These are phyloP conservation scores for Rhopalosiphum maidis DNA, from an alignment of 1,140 invertebrate species.

Conservation along the genomic window DNA sequence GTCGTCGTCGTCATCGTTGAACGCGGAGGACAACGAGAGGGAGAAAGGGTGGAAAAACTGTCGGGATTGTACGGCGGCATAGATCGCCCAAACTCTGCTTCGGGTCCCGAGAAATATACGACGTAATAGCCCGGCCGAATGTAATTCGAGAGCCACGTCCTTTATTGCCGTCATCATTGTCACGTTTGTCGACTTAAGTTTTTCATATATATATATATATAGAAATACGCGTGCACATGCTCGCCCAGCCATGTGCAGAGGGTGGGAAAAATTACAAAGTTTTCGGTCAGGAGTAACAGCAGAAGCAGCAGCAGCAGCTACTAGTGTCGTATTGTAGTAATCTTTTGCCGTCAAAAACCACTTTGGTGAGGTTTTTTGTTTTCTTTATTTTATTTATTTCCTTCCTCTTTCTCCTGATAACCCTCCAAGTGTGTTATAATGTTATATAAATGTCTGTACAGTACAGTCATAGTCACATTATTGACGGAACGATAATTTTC, in stretches of 20 bases:
- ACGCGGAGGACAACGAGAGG: neutral
- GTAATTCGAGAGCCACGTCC: constrained; percentile 39
- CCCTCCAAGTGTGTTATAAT: neutral
- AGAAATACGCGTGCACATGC: neutral
- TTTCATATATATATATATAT: neutral
- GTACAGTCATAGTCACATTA: neutral
- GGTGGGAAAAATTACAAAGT: constrained; percentile 32
- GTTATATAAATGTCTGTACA: neutral
- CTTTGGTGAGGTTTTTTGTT: constrained; percentile 19
- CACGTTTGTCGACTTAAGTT: constrained; percentile 50
- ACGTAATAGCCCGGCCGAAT: constrained; percentile 16
- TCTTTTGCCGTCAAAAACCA: constrained; percentile 45
- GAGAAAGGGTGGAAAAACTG: neutral
- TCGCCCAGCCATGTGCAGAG: neutral
- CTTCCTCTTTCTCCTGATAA: too few species aligned
- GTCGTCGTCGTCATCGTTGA: neutral
- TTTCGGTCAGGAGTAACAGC: neutral
- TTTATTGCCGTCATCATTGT: constrained; percentile 36
- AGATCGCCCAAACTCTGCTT: neutral
- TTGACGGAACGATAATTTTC: neutral
- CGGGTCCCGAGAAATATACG: neutral
- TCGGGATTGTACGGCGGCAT: neutral
- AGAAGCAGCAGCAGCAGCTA: neutral
- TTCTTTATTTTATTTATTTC: neutral
- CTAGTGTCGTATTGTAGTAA: neutral